Evolutionary conservation across 2,797 vertebrate species (phyloP).

Genomic region (Pipistrellus kuhlii): DNA sequence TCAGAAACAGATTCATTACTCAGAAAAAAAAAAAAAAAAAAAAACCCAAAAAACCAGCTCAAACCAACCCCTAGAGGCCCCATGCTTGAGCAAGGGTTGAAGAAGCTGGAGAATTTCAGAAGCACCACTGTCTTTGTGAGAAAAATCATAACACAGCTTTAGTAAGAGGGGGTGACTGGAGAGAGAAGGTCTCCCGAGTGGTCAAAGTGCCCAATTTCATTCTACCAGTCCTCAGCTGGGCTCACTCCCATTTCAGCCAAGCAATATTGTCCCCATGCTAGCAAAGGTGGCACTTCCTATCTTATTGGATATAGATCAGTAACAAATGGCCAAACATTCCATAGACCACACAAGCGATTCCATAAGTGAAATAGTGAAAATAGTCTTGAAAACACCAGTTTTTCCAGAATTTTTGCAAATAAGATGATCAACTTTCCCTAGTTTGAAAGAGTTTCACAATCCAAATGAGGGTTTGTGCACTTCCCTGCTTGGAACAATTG

Average conservation of each 20-base stretch:
- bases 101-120: conserved; percentile 70
- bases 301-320: not conserved
- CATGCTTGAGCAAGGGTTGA: conserved; percentile 18
- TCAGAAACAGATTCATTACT: conserved; percentile 75
- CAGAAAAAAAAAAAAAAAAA: not conserved
- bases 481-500: conserved; percentile 27
- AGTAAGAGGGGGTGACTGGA: not conserved
- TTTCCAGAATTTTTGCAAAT: not conserved
- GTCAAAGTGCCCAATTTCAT: not conserved
- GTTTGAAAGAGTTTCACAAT: conserved; percentile 51
- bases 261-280: not conserved
- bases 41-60: not conserved
- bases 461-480: not conserved
- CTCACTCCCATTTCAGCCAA: not conserved
- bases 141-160: not conserved
- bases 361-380: not conserved
- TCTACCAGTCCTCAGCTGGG: not conserved
- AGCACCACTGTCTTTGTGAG: conserved; percentile 27
- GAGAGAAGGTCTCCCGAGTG: not conserved
- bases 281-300: conserved; percentile 9
- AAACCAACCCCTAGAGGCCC: not conserved
- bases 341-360: not conserved
- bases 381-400: conserved; percentile 27
- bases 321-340: not conserved
- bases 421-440: not conserved